These are phyloP conservation scores for Trachelus troglodyta DNA, from an alignment of 2,888 invertebrate genomes.

Conservation along the genomic window DNA sequence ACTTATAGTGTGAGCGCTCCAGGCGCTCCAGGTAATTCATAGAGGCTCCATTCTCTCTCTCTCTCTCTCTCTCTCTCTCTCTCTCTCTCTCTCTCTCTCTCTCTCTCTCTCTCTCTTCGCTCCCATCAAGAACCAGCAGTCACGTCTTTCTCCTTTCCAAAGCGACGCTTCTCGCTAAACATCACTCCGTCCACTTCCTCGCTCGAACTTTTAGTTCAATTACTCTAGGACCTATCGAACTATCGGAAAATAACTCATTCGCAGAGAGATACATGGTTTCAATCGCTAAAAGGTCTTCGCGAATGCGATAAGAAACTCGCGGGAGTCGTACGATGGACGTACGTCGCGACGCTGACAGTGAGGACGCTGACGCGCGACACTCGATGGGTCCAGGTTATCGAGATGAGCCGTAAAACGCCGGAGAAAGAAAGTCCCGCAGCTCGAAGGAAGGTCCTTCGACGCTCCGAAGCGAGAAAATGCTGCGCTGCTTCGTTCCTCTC, in stretches of 20 bases:
- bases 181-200: constrained; percentile 29
- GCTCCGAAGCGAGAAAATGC: too few relatives aligned
- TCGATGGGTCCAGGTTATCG: too few relatives aligned
- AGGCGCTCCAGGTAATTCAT: too few relatives aligned
- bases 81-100: too few relatives aligned
- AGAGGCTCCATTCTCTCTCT: too few relatives aligned
- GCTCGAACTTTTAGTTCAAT: constrained; percentile 50
- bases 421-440: too few relatives aligned
- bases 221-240: constrained; percentile 45
- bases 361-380: neutral
- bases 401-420: too few relatives aligned
- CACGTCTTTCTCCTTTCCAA: neutral
- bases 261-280: constrained; percentile 53
- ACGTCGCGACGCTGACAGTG: neutral
- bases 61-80: too few relatives aligned
- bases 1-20: too few relatives aligned
- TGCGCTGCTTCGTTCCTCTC: too few relatives aligned
- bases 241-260: constrained; percentile 52
- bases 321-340: neutral
- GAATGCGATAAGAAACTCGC: constrained; percentile 3
- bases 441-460: too few relatives aligned
- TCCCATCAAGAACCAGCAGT: neutral
- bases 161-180: neutral
- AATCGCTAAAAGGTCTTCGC: constrained; percentile 58
- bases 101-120: too few relatives aligned